A percentile compares a stretch with the other conserved stretches of the same genome.
Evolutionary conservation across 2,797 vertebrate genomes (phyloP).

Genomic region (Ispidina lecontei): DNA sequence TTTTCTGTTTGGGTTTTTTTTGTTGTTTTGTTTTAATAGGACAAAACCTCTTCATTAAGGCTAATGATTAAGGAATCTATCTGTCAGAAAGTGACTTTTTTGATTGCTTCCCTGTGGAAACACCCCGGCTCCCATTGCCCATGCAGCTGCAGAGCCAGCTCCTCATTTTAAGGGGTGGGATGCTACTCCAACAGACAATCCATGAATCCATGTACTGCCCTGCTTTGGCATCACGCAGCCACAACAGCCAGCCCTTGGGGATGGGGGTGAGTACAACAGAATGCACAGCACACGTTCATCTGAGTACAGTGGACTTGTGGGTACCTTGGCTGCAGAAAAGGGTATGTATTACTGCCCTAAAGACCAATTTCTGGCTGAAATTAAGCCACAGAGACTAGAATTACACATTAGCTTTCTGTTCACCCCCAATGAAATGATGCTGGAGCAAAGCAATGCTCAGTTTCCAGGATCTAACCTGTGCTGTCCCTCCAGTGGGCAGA

Average conservation of each 20-base stretch:
- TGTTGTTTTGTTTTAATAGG: not conserved
- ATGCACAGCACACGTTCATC: not conserved
- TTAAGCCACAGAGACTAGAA: not conserved
- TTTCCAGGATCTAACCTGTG: not conserved
- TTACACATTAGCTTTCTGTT: not conserved
- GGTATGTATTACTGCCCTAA: not conserved
- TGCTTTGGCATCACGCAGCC: not conserved
- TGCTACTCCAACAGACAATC: not conserved
- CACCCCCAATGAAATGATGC: not conserved
- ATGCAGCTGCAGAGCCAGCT: not conserved
- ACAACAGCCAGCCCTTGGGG: not conserved
- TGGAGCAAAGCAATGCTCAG: not conserved
- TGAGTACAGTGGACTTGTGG: not conserved
- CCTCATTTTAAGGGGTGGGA: not conserved
- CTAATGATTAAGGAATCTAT: slow-evolving; percentile 67
- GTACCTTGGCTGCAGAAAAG: not conserved
- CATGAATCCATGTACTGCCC: not conserved
- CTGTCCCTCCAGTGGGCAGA: not conserved
- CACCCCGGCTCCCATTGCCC: not conserved
- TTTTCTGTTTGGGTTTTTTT: no score
- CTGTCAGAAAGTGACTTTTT: slow-evolving; percentile 60
- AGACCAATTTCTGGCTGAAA: not conserved
- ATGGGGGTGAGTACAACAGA: not conserved
- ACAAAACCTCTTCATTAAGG: slow-evolving; percentile 73
- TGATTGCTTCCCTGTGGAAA: slow-evolving; percentile 42